Conservation (phyloP, 1,140 invertebrate genomes). For the Drosophila nigrodunni region DNA sequence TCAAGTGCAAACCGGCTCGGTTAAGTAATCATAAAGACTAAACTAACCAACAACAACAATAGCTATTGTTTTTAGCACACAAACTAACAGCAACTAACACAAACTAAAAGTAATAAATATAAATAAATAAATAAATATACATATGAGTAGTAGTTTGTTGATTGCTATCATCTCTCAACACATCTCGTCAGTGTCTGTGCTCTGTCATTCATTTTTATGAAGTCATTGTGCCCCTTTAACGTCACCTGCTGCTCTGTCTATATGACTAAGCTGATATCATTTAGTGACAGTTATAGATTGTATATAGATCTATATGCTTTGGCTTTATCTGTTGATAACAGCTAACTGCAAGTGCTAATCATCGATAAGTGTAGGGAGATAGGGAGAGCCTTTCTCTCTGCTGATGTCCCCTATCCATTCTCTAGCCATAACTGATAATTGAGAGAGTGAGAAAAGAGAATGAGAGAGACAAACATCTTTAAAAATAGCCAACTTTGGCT, state of each 20-base stretch:
- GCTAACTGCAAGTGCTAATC: slow-evolving; percentile 8
- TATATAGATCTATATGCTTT: slow-evolving; percentile 2
- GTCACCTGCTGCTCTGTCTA: slow-evolving; percentile 16
- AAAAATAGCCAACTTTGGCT: slow-evolving; percentile 66
- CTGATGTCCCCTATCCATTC: neutral
- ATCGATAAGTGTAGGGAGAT: neutral
- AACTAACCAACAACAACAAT: slow-evolving; percentile 19
- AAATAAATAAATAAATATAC: slow-evolving; percentile 28
- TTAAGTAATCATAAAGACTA: slow-evolving; percentile 58
- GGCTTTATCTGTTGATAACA: slow-evolving; percentile 32
- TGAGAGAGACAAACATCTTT: slow-evolving; percentile 14
- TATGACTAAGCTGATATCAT: neutral
- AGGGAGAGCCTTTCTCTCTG: neutral
- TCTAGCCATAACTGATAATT: slow-evolving; percentile 7
- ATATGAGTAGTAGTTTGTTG: slow-evolving; percentile 25
- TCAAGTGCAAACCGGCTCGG: slow-evolving; percentile 76
- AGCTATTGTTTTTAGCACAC: slow-evolving; percentile 8
- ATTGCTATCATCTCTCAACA: slow-evolving; percentile 41
- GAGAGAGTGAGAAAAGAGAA: neutral
- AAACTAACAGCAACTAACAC: slow-evolving; percentile 31
- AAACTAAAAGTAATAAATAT: slow-evolving; percentile 16
- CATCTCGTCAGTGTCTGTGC: slow-evolving; percentile 27
- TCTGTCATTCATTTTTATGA: slow-evolving; percentile 41
- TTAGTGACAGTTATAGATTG: neutral
- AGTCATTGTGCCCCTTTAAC: slow-evolving; percentile 41